A percentile compares a stretch with the other conserved stretches of the same genome.
Evolutionary conservation across 2,888 invertebrate genomes (phyloP).

Genomic region (Priocnemis perturbator): DNA sequence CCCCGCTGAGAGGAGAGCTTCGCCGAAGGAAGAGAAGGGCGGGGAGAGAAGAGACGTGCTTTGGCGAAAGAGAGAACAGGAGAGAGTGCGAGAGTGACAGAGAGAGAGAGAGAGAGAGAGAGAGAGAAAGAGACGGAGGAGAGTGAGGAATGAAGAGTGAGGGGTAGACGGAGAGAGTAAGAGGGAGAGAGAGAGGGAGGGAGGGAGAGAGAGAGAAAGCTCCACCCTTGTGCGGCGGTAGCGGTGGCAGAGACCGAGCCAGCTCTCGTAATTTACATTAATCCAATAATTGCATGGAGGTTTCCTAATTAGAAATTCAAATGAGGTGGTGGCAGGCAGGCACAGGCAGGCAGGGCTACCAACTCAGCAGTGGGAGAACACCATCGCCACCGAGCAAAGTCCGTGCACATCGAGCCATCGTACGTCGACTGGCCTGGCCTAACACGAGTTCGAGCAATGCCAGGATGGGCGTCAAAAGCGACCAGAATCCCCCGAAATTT

Average conservation of each 20-base stretch:
- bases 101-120: slow-evolving; percentile 53
- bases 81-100: slow-evolving; percentile 41
- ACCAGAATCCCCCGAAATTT: slow-evolving; percentile 73
- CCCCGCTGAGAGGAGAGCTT: slow-evolving; percentile 69
- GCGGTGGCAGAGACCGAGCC: slow-evolving; percentile 76
- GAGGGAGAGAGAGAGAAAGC: slow-evolving; percentile 58
- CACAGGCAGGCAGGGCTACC: slow-evolving; percentile 72
- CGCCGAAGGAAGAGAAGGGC: slow-evolving; percentile 41
- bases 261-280: slow-evolving; percentile 94
- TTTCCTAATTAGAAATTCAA: slow-evolving; percentile 95
- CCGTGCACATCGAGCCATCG: slow-evolving; percentile 66
- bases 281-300: slow-evolving; percentile 95
- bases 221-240: slow-evolving; percentile 73
- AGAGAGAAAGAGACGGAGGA: slow-evolving; percentile 43
- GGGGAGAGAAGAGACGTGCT: slow-evolving; percentile 34
- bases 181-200: slow-evolving; percentile 34
- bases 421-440: slow-evolving; percentile 64
- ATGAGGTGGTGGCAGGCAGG: slow-evolving; percentile 86
- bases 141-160: slow-evolving; percentile 52
- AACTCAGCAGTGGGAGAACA: slow-evolving; percentile 67
- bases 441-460: slow-evolving; percentile 72
- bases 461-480: slow-evolving; percentile 71
- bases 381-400: slow-evolving; percentile 70
- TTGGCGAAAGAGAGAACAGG: slow-evolving; percentile 38
- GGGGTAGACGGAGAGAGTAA: slow-evolving; percentile 37